phyloP scores from a whole-genome alignment of 2,797 vertebrate species.

The Cephalopachus bancanus region DNA sequence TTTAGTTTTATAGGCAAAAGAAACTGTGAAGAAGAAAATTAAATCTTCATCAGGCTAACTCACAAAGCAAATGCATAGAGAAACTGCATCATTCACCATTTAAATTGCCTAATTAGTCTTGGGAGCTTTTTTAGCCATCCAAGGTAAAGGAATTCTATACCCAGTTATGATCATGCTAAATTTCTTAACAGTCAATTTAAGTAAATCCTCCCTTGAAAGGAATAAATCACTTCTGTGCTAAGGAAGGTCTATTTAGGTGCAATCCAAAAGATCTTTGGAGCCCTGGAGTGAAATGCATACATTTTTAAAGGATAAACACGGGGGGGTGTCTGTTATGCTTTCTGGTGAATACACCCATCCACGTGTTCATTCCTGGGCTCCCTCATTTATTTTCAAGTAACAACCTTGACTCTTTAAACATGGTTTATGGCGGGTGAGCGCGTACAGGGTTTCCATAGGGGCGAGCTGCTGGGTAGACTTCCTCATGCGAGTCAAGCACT shows the following conservation, averaged over 20 bases:
- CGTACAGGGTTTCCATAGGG: not conserved
- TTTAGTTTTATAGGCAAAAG: constrained; percentile 83
- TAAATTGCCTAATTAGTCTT: constrained; percentile 86
- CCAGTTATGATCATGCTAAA: constrained; percentile 35
- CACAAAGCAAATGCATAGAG: constrained; percentile 81
- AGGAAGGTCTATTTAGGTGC: constrained; percentile 45
- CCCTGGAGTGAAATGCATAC: constrained; percentile 34
- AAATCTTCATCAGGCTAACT: constrained; percentile 86
- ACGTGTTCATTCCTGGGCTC: not conserved
- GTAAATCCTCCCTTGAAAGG: constrained; percentile 62
- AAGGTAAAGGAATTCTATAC: constrained; percentile 78
- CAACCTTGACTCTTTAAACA: constrained; percentile 52
- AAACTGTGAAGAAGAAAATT: constrained; percentile 76
- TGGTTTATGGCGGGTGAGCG: constrained; percentile 54
- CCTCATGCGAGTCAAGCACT: constrained; percentile 58
- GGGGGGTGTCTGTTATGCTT: constrained; percentile 2
- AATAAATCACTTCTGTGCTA: constrained; percentile 60
- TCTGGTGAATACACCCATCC: not conserved
- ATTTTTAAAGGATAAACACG: constrained; percentile 53
- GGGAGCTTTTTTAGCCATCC: constrained; percentile 70
- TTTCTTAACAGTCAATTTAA: constrained; percentile 40
- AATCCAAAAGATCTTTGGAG: constrained; percentile 22
- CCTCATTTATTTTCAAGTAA: constrained; percentile 66
- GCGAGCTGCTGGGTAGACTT: constrained; percentile 27
- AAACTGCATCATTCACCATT: constrained; percentile 83